phyloP scores from a whole-genome alignment of 2,113 vertebrate genomes.

The Eulemur macaco region DNA sequence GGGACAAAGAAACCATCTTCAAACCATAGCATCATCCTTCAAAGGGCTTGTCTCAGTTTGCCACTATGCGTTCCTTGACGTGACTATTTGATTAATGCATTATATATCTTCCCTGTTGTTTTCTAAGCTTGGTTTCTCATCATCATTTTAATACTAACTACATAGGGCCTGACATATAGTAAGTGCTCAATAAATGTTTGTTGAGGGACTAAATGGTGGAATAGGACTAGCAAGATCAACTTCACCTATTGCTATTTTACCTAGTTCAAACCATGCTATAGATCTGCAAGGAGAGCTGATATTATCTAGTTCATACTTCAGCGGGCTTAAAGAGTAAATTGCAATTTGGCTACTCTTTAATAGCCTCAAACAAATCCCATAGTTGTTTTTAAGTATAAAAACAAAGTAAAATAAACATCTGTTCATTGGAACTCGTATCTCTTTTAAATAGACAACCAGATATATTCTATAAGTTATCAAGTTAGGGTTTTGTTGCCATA shows the following conservation, averaged over 20 bases:
- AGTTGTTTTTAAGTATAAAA: constrained; percentile 35
- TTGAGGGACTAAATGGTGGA: background rate
- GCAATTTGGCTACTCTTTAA: background rate
- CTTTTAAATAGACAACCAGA: background rate
- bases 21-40: background rate
- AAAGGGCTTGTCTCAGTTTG: background rate
- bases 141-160: background rate
- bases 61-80: background rate
- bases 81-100: background rate
- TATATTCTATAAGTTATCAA: background rate
- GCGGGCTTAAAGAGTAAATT: background rate
- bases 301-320: background rate
- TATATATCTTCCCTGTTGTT: background rate
- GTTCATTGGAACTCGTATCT: background rate
- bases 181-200: background rate
- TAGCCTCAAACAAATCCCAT: background rate
- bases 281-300: background rate
- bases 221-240: background rate
- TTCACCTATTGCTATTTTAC: background rate
- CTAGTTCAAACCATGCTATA: background rate
- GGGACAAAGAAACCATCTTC: background rate
- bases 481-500: background rate
- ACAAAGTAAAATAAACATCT: background rate
- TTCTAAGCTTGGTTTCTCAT: background rate
- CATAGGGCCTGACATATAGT: background rate